These are phyloP conservation scores for Ambastaia sidthimunki DNA, from an alignment of 2,797 vertebrate genomes.

Conservation along the genomic window DNA sequence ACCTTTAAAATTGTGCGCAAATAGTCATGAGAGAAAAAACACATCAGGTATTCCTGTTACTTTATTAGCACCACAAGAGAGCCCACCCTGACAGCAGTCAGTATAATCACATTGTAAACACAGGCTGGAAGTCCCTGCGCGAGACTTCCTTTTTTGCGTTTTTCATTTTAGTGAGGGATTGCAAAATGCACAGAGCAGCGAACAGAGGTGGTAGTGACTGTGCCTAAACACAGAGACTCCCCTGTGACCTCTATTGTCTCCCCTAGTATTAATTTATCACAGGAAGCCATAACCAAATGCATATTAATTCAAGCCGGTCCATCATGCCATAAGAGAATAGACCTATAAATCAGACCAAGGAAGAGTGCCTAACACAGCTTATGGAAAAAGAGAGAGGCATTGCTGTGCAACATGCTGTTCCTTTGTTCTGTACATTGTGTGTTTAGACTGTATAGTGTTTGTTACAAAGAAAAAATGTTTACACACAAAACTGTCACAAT, in stretches of 20 bases:
- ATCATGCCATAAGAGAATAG: slow-evolving; percentile 66
- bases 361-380: slow-evolving; percentile 65
- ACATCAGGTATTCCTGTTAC: slow-evolving; percentile 41
- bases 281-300: slow-evolving; percentile 63
- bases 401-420: slow-evolving; percentile 1
- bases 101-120: slow-evolving; percentile 61
- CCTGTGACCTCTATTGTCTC: slow-evolving; percentile 71
- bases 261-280: slow-evolving; percentile 68
- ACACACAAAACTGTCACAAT: neutral
- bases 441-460: neutral
- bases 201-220: slow-evolving; percentile 51
- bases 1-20: slow-evolving; percentile 42
- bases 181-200: slow-evolving; percentile 32
- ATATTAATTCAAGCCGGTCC: slow-evolving; percentile 72
- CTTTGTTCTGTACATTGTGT: slow-evolving; percentile 42
- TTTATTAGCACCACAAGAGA: slow-evolving; percentile 53
- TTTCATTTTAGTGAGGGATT: slow-evolving; percentile 52
- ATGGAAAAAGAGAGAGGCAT: slow-evolving; percentile 24
- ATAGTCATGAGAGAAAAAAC: slow-evolving; percentile 47
- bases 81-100: slow-evolving; percentile 41
- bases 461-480: neutral
- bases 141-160: slow-evolving; percentile 38
- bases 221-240: slow-evolving; percentile 50
- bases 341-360: slow-evolving; percentile 74
- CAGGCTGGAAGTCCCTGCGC: slow-evolving; percentile 47